phyloP scores from a whole-genome alignment of 2,113 vertebrate species.

The Argyrosomus japonicus region DNA sequence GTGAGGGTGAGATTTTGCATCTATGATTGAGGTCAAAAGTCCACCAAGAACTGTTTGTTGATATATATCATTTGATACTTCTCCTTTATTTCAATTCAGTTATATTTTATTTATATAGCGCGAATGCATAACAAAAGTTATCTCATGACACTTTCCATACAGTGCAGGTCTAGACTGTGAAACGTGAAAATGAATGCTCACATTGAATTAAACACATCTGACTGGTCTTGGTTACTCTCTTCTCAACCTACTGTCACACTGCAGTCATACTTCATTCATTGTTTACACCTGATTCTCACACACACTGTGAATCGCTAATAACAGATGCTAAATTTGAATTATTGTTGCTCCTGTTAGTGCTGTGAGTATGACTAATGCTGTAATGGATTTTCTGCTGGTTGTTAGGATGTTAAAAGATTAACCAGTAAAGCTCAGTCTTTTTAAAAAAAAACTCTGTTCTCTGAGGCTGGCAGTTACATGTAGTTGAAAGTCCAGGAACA shows the following conservation, averaged over 20 bases:
- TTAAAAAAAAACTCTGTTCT: too few relatives aligned
- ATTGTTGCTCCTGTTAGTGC: not conserved
- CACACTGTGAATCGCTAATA: too few relatives aligned
- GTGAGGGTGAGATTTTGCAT: not conserved
- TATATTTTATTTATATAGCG: too few relatives aligned
- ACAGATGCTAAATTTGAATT: not conserved
- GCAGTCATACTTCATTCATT: not conserved
- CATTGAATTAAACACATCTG: not conserved
- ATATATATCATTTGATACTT: not conserved
- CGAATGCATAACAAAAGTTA: too few relatives aligned
- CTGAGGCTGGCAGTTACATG: too few relatives aligned
- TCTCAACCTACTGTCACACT: not conserved
- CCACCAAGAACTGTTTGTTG: not conserved
- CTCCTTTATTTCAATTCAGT: too few relatives aligned
- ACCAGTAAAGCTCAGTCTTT: too few relatives aligned
- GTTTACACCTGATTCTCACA: not conserved
- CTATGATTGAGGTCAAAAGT: not conserved
- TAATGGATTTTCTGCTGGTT: not conserved
- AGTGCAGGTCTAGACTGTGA: too few relatives aligned
- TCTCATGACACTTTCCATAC: too few relatives aligned
- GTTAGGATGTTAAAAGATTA: not conserved
- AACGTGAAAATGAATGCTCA: too few relatives aligned
- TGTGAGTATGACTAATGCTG: not conserved
- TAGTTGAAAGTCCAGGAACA: too few relatives aligned
- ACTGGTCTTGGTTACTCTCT: not conserved